Conservation (phyloP, 2,113 vertebrate species). For the Indri indri region DNA sequence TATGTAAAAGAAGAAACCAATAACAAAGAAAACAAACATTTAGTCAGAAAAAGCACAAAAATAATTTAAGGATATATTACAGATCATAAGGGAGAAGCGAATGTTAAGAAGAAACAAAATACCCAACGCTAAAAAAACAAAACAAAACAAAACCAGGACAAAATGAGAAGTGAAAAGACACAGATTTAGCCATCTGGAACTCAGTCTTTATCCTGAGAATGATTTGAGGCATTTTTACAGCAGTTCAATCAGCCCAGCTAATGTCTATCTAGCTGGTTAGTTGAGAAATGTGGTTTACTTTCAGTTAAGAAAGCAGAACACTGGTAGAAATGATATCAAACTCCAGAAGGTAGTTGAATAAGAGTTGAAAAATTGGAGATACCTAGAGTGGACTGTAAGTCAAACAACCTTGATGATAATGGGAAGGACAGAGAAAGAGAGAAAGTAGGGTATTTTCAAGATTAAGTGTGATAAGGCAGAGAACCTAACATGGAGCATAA, state of each 20-base stretch:
- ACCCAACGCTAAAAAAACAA: neutral
- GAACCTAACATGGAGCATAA: neutral
- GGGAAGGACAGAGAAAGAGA: neutral
- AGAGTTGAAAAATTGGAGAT: neutral
- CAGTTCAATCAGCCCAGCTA: neutral
- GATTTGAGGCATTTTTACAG: neutral
- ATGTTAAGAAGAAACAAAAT: neutral
- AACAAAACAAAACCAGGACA: neutral
- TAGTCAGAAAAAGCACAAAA: neutral
- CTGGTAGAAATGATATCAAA: constrained; percentile 6
- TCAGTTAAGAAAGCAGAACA: constrained; percentile 1
- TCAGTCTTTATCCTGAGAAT: neutral
- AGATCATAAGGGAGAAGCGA: neutral
- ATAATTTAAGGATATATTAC: neutral
- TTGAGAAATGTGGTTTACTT: neutral
- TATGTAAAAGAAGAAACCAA: neutral
- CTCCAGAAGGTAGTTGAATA: neutral
- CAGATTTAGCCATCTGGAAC: neutral
- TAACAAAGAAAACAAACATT: neutral
- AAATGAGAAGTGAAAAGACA: neutral
- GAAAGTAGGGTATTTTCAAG: neutral
- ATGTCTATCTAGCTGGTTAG: neutral
- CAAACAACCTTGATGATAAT: neutral
- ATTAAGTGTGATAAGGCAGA: neutral
- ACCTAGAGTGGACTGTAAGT: neutral